phyloP scores from a whole-genome alignment of 2,113 vertebrate genomes.

The Cygnus atratus region DNA sequence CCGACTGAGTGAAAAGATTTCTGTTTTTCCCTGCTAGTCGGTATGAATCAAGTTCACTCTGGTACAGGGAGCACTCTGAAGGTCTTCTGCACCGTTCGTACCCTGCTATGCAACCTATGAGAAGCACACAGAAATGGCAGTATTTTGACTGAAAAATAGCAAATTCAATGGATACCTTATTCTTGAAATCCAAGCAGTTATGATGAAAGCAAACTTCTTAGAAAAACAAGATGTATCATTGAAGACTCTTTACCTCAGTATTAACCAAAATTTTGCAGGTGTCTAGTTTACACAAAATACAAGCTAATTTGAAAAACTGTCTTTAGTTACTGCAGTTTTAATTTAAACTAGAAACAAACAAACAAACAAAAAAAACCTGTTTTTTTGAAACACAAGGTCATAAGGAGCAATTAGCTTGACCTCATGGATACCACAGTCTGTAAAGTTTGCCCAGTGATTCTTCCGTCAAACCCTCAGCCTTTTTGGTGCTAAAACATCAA shows the following conservation, averaged over 20 bases:
- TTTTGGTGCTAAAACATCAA: background rate
- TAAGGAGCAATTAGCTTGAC: background rate
- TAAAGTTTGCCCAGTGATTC: background rate
- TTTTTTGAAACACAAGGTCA: background rate
- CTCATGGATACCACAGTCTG: background rate
- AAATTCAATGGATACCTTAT: background rate
- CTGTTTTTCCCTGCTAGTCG: background rate
- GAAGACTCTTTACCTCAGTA: background rate
- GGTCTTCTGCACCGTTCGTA: background rate
- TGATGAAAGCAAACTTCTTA: background rate
- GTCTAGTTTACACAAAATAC: background rate
- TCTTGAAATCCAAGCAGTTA: background rate
- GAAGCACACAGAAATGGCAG: background rate
- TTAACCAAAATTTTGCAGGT: background rate
- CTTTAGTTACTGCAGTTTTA: background rate
- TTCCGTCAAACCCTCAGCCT: background rate
- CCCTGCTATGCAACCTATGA: background rate
- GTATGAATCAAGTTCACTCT: background rate
- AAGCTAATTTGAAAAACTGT: background rate
- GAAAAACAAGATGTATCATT: background rate
- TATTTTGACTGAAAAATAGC: background rate
- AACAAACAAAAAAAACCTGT: background rate
- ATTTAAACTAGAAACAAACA: background rate
- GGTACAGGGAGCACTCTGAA: background rate
- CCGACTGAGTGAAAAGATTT: background rate